Evolutionary conservation across 1,140 invertebrate species (phyloP).

Genomic region (Drosophila prosaltans): DNA sequence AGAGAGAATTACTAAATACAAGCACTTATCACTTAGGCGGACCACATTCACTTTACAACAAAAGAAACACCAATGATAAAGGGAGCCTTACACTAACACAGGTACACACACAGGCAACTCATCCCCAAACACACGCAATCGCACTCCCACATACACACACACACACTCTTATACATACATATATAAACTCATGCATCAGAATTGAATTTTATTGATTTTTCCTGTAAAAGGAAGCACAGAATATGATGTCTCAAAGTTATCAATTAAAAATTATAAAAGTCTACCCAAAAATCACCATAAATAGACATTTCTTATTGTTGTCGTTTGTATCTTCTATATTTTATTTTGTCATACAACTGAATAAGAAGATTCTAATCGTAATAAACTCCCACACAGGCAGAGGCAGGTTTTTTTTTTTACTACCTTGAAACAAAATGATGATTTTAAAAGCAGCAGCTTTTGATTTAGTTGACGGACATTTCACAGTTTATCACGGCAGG

Average conservation of each 20-base stretch:
- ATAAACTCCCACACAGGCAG: slow-evolving; percentile 61
- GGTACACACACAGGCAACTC: slow-evolving; percentile 25
- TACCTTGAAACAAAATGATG: slow-evolving; percentile 37
- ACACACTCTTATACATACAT: background rate
- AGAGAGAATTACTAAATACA: slow-evolving; percentile 39
- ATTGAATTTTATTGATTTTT: slow-evolving; percentile 78
- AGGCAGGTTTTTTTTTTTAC: slow-evolving; percentile 30
- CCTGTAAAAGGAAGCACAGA: slow-evolving; percentile 64
- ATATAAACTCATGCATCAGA: slow-evolving; percentile 35
- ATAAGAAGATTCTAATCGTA: slow-evolving; percentile 14
- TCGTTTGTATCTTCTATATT: slow-evolving; percentile 24
- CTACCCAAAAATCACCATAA: background rate
- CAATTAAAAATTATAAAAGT: slow-evolving; percentile 12
- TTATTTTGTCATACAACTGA: slow-evolving; percentile 13
- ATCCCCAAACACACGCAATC: slow-evolving; percentile 50
- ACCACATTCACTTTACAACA: slow-evolving; percentile 62
- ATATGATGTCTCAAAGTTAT: slow-evolving; percentile 27
- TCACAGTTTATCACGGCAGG: slow-evolving; percentile 49
- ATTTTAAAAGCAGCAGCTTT: slow-evolving; percentile 48
- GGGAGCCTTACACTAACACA: slow-evolving; percentile 42
- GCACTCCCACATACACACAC: slow-evolving; percentile 29
- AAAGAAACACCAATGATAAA: slow-evolving; percentile 54
- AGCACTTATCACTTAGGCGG: slow-evolving; percentile 71
- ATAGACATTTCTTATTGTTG: slow-evolving; percentile 16
- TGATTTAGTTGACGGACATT: slow-evolving; percentile 45